Evolutionary conservation across 2,888 invertebrate genomes (phyloP), one percentile per base, ranked within the genome.

Genomic region (Teleogryllus oceanicus): DNA sequence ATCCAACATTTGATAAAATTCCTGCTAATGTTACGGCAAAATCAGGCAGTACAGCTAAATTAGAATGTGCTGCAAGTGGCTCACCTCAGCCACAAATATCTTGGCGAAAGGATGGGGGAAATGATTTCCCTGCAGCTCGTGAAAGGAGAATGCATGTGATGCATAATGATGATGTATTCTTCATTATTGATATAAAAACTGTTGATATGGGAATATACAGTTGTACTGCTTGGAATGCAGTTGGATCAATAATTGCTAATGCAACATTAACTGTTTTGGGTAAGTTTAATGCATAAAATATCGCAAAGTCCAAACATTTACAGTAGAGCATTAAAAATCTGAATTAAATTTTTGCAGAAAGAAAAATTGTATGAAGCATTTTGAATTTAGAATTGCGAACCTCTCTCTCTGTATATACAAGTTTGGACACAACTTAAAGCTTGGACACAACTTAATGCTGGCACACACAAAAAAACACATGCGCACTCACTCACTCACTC

Each of bases 121-220:
- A 94, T 85, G 94, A 96, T 85, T 98, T 98, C 87, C 97, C 97
- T 11, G 98, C 98, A 10, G 98, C 98, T 12, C 90, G 94, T 83
- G 97, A 98, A 86, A 91, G 97, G 76, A 90, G 98, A 74, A 94
- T 98, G 93, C 94, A 95, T 87, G 95, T 97, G 77, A 94, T 96
- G 91, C 94, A 96, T 0, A 92, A 92, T 50, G 97, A 98, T 86
- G 95, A 97, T 86, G 92, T 94, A 2, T 96, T 97, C 86, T 96
- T 96, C 85, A 98, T 98, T 84, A 91, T 96, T n/a, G 93, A 96
- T 88, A 95, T 96, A 37, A 96, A 96, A 87, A 91, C 93, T 0
- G 91, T 92, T 62, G 98, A 98, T 85, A 94, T 94, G 88, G 98
- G 98, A 0, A 90, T 96, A 50, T 98, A 98, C 86, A 96, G 95